Conservation (phyloP, 2,888 invertebrate genomes). For the Resseliella maxima region DNA sequence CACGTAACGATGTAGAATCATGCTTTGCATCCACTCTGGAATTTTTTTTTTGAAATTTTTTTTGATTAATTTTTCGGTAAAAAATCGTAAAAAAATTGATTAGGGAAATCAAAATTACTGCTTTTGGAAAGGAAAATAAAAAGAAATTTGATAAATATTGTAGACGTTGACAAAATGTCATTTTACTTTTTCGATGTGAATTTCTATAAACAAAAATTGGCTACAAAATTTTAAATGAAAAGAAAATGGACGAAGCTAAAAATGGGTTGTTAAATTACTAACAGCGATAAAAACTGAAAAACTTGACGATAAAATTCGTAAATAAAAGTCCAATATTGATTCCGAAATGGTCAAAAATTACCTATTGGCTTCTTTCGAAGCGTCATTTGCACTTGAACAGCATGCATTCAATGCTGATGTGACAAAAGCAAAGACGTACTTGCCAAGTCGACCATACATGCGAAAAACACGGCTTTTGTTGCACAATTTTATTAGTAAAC, state of each 20-base stretch:
- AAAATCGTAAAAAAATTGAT: no score
- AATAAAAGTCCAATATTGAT: not conserved
- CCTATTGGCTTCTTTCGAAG: not conserved
- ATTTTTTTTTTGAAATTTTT: not conserved
- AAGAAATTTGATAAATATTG: no score
- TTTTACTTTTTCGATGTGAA: no score
- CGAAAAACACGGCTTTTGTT: conserved; percentile 71
- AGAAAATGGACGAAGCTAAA: no score
- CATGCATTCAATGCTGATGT: conserved; percentile 78
- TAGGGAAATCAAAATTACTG: no score
- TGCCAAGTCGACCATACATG: conserved; percentile 76
- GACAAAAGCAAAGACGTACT: conserved; percentile 77
- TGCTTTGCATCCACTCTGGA: conserved; percentile 82
- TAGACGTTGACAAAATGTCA: no score
- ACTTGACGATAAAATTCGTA: not conserved
- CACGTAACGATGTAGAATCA: conserved; percentile 84
- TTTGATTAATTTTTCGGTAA: not conserved
- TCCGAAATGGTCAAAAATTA: not conserved
- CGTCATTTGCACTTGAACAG: conserved; percentile 67
- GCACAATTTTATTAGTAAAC: conserved; percentile 10
- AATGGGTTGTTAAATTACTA: no score
- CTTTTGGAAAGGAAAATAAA: no score
- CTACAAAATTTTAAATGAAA: no score
- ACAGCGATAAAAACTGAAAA: no score
- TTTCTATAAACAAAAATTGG: no score